phyloP scores from a whole-genome alignment of 1,140 invertebrate species.

The Dufourea novaeangliae region DNA sequence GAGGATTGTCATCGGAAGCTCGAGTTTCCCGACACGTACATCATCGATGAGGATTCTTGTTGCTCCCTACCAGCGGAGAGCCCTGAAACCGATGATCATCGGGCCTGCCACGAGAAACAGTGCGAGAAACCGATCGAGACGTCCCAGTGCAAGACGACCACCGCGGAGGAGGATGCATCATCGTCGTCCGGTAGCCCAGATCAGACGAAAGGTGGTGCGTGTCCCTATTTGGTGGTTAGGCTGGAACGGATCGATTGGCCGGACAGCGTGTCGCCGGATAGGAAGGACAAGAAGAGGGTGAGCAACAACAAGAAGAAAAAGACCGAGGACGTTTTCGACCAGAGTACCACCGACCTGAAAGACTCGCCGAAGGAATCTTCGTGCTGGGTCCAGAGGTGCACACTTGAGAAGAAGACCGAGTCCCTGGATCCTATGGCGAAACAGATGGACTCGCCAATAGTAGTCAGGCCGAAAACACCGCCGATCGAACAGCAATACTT shows the following conservation, averaged over 20 bases:
- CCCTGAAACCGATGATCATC: conserved; percentile 10
- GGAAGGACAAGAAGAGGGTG: not conserved
- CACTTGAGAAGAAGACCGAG: not conserved
- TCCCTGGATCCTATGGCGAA: not conserved
- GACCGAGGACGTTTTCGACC: not conserved
- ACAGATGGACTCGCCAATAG: not conserved
- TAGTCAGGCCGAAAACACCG: too few species aligned
- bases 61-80: conserved; percentile 21
- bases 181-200: not conserved
- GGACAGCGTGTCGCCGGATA: not conserved
- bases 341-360: not conserved
- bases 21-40: not conserved
- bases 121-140: conserved; percentile 8
- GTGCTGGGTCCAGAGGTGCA: not conserved
- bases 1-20: not conserved
- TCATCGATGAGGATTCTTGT: conserved; percentile 9
- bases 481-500: too few species aligned
- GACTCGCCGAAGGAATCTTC: not conserved
- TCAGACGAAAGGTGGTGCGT: not conserved
- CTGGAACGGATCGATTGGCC: conserved; percentile 31
- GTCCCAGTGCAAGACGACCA: not conserved
- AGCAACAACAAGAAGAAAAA: not conserved
- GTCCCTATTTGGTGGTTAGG: conserved; percentile 20
- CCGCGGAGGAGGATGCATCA: too few species aligned
- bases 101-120: conserved; percentile 27